Conservation (phyloP, 2,888 invertebrate species). For the Caenorhabditis doughertyi region DNA sequence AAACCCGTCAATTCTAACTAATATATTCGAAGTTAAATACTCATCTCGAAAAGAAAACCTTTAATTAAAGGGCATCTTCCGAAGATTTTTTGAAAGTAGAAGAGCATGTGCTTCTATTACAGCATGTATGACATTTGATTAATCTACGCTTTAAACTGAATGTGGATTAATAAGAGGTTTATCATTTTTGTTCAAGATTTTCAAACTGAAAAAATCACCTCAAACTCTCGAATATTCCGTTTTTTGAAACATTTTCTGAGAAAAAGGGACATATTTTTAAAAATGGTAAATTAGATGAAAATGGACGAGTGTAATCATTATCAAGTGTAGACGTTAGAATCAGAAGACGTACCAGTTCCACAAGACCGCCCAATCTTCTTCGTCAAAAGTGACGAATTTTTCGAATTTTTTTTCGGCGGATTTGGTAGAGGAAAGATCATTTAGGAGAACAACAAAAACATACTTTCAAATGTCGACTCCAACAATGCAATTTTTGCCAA, state of each 20-base stretch:
- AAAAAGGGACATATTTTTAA: background rate
- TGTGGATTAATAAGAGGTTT: too few species aligned
- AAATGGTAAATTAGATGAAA: constrained; percentile 2
- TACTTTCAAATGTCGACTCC: constrained; percentile 50
- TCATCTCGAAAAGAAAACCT: too few species aligned
- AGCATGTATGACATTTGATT: too few species aligned
- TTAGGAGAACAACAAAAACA: background rate
- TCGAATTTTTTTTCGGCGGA: background rate
- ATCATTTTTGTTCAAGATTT: background rate
- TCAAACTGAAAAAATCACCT: constrained; percentile 17
- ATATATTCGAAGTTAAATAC: too few species aligned
- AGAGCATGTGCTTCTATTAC: too few species aligned
- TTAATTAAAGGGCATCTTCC: too few species aligned
- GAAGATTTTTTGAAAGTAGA: too few species aligned
- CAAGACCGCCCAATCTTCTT: constrained; percentile 21
- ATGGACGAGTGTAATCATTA: constrained; percentile 12
- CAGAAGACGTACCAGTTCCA: constrained; percentile 34
- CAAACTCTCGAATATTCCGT: constrained; percentile 36
- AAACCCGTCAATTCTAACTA: too few species aligned
- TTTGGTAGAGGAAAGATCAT: background rate
- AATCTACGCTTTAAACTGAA: too few species aligned
- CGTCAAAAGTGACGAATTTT: constrained; percentile 32
- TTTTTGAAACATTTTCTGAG: constrained; percentile 33
- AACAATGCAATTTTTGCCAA: constrained; percentile 28
- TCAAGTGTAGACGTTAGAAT: background rate